A percentile compares a stretch with the other conserved stretches of the same genome.
These are phyloP conservation scores for Neosilurus mollespiculum DNA, from an alignment of 2,797 vertebrate genomes.

Conservation along the genomic window DNA sequence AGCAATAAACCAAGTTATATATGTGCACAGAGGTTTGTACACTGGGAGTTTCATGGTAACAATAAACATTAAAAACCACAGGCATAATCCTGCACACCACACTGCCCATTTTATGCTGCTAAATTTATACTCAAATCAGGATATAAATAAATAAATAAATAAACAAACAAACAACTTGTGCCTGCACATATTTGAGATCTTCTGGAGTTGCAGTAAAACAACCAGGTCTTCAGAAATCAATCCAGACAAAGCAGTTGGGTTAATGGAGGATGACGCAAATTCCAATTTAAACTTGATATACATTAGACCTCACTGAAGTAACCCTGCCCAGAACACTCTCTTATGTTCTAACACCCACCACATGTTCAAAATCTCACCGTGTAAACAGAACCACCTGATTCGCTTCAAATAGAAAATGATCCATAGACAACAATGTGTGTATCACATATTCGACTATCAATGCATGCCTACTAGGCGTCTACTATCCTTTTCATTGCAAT, in stretches of 20 bases:
- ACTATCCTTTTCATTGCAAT: background rate
- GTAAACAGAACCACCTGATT: background rate
- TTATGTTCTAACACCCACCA: background rate
- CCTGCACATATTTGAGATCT: background rate
- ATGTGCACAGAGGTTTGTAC: background rate
- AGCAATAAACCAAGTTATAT: background rate
- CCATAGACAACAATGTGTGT: background rate
- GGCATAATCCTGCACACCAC: background rate
- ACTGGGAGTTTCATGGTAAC: conserved; percentile 3
- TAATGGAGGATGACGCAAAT: background rate
- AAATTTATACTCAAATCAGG: background rate
- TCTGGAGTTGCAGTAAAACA: background rate
- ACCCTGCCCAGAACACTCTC: background rate
- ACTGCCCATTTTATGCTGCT: background rate
- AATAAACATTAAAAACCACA: background rate
- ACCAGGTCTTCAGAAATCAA: background rate
- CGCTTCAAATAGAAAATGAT: background rate
- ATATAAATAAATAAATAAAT: too few species aligned
- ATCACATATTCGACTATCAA: background rate
- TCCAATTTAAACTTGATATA: background rate
- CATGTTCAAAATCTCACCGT: background rate
- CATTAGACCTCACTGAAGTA: background rate
- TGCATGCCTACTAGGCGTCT: background rate
- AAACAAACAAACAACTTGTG: background rate
- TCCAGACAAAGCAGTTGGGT: background rate